Base-by-base conservation (phyloP, 2,888 invertebrate genomes). In the Falcaria lacertinaria region DNA sequence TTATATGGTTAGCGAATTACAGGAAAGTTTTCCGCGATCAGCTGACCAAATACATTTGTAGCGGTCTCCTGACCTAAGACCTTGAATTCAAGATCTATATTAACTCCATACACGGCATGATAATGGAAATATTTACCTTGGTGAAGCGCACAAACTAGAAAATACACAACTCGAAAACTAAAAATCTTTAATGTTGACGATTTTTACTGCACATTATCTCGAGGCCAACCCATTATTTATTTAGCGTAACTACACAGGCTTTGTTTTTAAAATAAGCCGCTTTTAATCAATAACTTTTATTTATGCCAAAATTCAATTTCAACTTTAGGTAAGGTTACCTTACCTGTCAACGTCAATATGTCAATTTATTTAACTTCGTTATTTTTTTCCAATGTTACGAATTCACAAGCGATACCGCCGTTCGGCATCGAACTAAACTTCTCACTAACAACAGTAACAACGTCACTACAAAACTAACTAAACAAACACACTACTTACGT, bases 301-400 rank as follows among this genome's bases (percentile, higher is more conserved):
- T 16, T 7, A 45, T 35, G 50, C 37, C 50, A 39, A 48, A 44
- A 47, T 47, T 15, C 42, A 49, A 44, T 32, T 50, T 34, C 48
- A 41, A 52, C 44, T 51, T 44, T 41, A 37, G 47, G 45, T 33
- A 39, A 41, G 33, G 45, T 44, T 51, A 72, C 69, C 67, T 80
- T 82, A 84, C 79, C 82, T 84, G 83, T 82, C 84, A 85, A 80
- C 57, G 72, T 73, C 71, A 69, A 60, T 34, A 40, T 45, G 44
- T 52, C 52, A 57, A 54, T 59, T 64, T 69, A 67, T 63, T 61
- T 64, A 61, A 65, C 46, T 50, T 55, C 54, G 53, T 54, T 53
- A 52, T 43, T 45, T 47, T 52, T 34, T 49, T 41, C 43, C 50
- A 53, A 44, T 44, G 42, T 47, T 50, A 55, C 46, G 47, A 40